A percentile compares a stretch with the other conserved stretches of the same genome.
Evolutionary conservation across 2,888 invertebrate species (phyloP).

Genomic region (Blera fallax): DNA sequence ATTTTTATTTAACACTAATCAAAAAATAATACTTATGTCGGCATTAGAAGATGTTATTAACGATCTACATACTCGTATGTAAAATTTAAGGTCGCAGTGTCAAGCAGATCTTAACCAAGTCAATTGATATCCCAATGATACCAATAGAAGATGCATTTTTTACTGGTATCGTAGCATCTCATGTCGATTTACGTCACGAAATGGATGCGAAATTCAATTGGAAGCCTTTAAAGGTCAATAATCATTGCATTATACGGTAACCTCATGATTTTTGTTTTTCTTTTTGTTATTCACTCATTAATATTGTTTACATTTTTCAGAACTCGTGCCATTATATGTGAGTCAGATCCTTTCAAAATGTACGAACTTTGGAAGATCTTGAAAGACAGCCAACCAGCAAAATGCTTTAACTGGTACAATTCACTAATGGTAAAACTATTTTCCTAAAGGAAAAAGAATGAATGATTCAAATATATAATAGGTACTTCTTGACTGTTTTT

Average conservation of each 20-base stretch:
- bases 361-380: neutral
- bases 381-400: neutral
- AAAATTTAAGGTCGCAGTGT: neutral
- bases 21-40: too few relatives aligned
- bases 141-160: conserved; percentile 30
- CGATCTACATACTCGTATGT: neutral
- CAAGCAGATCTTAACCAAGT: neutral
- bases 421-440: neutral
- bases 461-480: too few relatives aligned
- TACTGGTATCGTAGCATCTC: conserved; percentile 10
- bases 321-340: neutral
- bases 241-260: conserved; percentile 19
- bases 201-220: conserved; percentile 12
- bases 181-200: neutral
- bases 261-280: neutral
- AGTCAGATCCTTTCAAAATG: neutral
- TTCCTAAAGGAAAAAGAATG: neutral
- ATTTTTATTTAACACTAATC: too few relatives aligned
- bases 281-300: too few relatives aligned
- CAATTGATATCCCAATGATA: conserved; percentile 8
- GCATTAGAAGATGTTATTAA: too few relatives aligned
- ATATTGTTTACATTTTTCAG: neutral
- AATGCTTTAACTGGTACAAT: conserved; percentile 2
- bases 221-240: neutral
- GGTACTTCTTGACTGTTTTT: too few relatives aligned